Conservation (phyloP, 2,113 vertebrate genomes). For the Motacilla tschutschensis region DNA sequence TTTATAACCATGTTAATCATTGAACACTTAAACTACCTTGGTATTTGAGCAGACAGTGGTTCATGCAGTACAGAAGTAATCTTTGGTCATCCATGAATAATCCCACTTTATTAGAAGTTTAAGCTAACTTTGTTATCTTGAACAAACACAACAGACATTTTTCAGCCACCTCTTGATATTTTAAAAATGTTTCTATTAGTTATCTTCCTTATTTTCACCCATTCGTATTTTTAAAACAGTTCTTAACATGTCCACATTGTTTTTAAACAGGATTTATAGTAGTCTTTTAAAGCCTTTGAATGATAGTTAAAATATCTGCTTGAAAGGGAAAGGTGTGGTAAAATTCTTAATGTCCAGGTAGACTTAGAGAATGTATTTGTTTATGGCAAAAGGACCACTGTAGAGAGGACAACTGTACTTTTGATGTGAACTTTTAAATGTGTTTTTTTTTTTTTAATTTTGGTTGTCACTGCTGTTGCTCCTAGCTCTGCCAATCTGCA, state of each 20-base stretch:
- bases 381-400: neutral
- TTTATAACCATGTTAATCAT: slow-evolving; percentile 28
- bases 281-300: neutral
- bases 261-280: neutral
- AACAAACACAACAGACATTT: neutral
- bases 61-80: slow-evolving; percentile 5
- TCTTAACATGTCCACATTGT: neutral
- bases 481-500: slow-evolving; percentile 1
- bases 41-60: neutral
- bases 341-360: neutral
- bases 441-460: neutral
- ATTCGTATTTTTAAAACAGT: neutral
- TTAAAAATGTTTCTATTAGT: neutral
- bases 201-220: neutral
- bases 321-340: neutral
- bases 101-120: neutral
- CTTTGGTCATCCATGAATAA: slow-evolving; percentile 19
- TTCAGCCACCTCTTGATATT: neutral
- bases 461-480: neutral
- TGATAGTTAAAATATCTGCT: neutral
- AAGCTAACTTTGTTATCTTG: neutral
- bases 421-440: neutral
- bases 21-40: neutral
- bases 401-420: neutral
- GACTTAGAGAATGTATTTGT: neutral